Evolutionary conservation across 2,113 vertebrate genomes (phyloP), one percentile per base, ranked within the genome.

Genomic region (Pseudopodoces humilis): DNA sequence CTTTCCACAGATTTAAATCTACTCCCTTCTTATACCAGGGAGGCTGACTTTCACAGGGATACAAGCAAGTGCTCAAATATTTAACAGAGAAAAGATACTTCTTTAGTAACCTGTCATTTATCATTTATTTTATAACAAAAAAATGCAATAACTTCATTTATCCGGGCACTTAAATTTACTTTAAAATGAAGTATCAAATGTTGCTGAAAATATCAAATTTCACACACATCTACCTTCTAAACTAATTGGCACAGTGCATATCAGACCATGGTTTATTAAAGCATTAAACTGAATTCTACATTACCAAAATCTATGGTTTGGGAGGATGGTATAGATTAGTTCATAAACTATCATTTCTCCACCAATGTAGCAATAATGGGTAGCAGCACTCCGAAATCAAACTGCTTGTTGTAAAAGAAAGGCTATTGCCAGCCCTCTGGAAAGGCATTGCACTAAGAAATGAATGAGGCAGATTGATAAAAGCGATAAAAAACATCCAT

Each of bases 331-430:
- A 95, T 41, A 86, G 71, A 92, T 94, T 90, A 94, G n/a, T 44
- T 93, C 69, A 90, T 75, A 96, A 96, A 85, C 52, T 86, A 89
- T 94, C 10, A 90, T 95, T 94, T 78, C 71, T 88, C 55, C 43
- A 64, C 17, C 86, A 76, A 60, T 74, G 78, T 70, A 84, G 46
- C 50, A 82, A 62, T 85, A 71, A 94, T 49, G 12, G 64, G 43
- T 35, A 95, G 44, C 52, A 91, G 75, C 52, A 85, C 33, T 93
- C 28, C 68, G 91, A 92, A 94, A 95, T 88, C 83, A 92, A 76
- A 60, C 13, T 43, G 35, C 47, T 76, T 74, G 60, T 78, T 50
- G 62, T 53, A 78, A 58, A 88, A 76, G 64, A 94, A 67, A 56
- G 22, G 60, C n/a, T 25, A 64, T 33, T 86, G 50, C 33, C 72